Conservation (phyloP, 2,797 vertebrate genomes). For the Macroramphosus scolopax region DNA sequence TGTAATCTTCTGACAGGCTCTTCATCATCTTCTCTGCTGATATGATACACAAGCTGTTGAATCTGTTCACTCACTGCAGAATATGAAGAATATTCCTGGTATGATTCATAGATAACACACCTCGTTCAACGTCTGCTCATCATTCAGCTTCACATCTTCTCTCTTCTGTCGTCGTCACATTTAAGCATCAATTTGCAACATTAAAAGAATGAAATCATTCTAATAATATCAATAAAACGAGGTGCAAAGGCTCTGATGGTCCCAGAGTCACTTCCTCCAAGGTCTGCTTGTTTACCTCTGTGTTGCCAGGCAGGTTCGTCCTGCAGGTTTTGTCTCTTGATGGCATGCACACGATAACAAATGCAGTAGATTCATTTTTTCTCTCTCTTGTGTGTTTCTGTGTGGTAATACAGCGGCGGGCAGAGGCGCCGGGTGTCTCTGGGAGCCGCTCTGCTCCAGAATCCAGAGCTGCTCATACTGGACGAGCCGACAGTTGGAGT, state of each 20-base stretch:
- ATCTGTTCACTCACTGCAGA: not conserved
- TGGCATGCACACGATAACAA: conserved; percentile 12
- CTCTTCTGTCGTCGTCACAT: not conserved
- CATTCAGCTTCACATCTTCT: not conserved
- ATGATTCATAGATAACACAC: conserved; percentile 27
- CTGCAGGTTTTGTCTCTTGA: conserved; percentile 37
- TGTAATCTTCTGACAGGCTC: too few species aligned
- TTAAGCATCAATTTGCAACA: not conserved
- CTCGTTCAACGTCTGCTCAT: not conserved
- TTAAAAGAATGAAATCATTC: not conserved
- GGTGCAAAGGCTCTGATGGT: not conserved
- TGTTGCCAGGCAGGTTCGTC: conserved; percentile 52
- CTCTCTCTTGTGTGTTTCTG: conserved; percentile 7
- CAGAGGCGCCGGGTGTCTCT: conserved; percentile 79
- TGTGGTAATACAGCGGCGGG: conserved; percentile 73
- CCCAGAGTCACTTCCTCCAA: not conserved
- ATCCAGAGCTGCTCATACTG: conserved; percentile 80
- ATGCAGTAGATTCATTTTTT: not conserved
- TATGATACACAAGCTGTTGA: too few species aligned
- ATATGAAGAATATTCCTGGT: conserved; percentile 32
- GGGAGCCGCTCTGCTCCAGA: conserved; percentile 80
- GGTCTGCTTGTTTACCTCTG: conserved; percentile 1
- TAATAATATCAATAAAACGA: not conserved
- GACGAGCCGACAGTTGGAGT: conserved; percentile 84
- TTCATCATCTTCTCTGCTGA: too few species aligned